phyloP scores from a whole-genome alignment of 1,140 invertebrate genomes.

The Caerostris darwini region DNA sequence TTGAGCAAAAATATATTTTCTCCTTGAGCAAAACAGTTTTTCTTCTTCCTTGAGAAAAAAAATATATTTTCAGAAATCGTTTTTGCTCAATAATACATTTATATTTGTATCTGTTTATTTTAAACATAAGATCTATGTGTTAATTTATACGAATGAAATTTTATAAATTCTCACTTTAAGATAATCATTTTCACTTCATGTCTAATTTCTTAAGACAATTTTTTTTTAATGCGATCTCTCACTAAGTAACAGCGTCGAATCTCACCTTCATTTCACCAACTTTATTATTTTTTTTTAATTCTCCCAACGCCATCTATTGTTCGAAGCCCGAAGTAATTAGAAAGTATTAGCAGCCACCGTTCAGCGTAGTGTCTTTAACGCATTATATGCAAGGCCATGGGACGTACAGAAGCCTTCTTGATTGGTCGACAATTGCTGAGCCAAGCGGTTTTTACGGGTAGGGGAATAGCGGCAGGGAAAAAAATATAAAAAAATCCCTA shows the following conservation, averaged over 20 bases:
- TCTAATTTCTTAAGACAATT: neutral
- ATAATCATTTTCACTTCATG: too few relatives aligned
- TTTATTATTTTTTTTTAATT: conserved; percentile 45
- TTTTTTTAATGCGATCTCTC: neutral
- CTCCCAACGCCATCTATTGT: conserved; percentile 73
- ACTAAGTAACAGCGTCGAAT: conserved; percentile 43
- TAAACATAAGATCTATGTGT: too few relatives aligned
- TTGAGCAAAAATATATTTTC: too few relatives aligned
- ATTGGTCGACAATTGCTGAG: conserved; percentile 76
- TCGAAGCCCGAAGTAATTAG: conserved; percentile 72
- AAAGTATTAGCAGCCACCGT: conserved; percentile 72
- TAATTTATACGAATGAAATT: too few relatives aligned
- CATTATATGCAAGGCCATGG: conserved; percentile 49
- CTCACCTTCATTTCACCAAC: conserved; percentile 30
- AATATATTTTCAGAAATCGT: too few relatives aligned
- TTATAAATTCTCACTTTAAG: too few relatives aligned
- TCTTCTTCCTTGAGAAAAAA: too few relatives aligned
- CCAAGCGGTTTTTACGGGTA: conserved; percentile 74
- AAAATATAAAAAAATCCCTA: conserved; percentile 46
- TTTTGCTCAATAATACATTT: too few relatives aligned
- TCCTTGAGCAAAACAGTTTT: too few relatives aligned
- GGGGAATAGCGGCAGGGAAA: neutral
- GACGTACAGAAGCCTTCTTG: conserved; percentile 59
- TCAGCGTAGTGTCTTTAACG: conserved; percentile 66
- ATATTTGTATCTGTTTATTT: too few relatives aligned